These are phyloP conservation scores for Dreissena rostriformis DNA, from an alignment of 1,140 invertebrate species.

Conservation along the genomic window DNA sequence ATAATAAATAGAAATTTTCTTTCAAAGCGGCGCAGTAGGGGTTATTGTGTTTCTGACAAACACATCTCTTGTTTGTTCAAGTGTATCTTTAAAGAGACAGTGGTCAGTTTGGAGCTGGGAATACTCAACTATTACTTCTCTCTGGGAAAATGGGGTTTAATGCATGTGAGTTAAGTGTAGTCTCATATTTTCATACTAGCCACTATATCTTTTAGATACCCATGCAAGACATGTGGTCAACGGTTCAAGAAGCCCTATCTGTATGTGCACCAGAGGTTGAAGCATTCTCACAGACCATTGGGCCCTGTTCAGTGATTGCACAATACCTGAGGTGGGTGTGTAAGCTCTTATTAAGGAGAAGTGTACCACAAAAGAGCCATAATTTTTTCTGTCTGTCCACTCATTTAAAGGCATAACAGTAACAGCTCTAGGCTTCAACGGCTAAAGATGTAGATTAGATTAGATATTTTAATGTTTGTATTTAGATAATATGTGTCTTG, in stretches of 20 bases:
- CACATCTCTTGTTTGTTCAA: too few relatives aligned
- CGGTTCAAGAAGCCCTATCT: slow-evolving; percentile 23
- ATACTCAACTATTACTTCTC: too few relatives aligned
- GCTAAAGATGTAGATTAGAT: neutral
- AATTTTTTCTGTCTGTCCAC: neutral
- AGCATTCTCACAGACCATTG: slow-evolving; percentile 6
- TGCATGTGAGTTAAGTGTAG: too few relatives aligned
- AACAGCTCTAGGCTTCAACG: neutral
- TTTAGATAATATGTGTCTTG: neutral
- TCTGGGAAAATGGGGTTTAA: too few relatives aligned
- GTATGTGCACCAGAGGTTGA: slow-evolving; percentile 23
- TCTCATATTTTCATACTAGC: too few relatives aligned
- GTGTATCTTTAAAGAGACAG: too few relatives aligned
- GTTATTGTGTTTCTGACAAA: too few relatives aligned
- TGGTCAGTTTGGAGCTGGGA: too few relatives aligned
- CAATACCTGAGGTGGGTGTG: neutral
- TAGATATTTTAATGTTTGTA: neutral
- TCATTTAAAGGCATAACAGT: neutral
- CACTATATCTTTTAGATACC: neutral
- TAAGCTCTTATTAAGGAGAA: neutral
- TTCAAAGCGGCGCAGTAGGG: too few relatives aligned
- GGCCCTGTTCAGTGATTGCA: neutral
- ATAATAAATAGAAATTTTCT: too few relatives aligned
- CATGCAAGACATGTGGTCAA: slow-evolving; percentile 37
- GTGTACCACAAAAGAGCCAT: neutral